Conservation (phyloP, 2,113 vertebrate genomes). For the Mixornis gularis region DNA sequence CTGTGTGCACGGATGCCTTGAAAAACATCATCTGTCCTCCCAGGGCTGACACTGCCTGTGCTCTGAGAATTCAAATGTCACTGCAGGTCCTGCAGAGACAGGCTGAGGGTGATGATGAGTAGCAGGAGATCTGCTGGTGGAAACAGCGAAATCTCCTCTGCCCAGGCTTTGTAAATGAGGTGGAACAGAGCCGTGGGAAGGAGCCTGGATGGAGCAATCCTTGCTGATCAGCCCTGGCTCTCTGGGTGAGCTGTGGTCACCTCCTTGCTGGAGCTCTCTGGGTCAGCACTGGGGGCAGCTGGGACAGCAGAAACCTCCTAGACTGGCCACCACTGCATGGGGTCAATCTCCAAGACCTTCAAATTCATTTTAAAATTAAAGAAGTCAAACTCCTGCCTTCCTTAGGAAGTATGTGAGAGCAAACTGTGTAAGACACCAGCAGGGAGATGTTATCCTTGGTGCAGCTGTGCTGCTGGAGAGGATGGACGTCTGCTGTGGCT, state of each 20-base stretch:
- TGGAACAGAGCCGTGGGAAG: not conserved
- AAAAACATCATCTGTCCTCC: not conserved
- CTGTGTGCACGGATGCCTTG: not conserved
- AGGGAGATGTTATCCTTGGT: not conserved
- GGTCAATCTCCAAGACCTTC: not conserved
- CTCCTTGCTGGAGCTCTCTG: not conserved
- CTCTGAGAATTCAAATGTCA: not conserved
- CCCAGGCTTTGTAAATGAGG: not conserved
- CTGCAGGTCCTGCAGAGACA: not conserved
- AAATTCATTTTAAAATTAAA: not conserved
- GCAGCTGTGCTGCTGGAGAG: not conserved
- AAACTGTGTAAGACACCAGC: rapidly evolving
- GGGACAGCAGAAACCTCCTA: not conserved
- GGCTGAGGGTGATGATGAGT: not conserved
- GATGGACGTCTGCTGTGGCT: not conserved
- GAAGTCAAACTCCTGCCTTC: not conserved
- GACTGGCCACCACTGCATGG: not conserved
- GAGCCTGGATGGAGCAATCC: not conserved
- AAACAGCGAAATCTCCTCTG: not conserved
- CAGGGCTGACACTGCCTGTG: not conserved
- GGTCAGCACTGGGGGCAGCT: not conserved
- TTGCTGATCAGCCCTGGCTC: not conserved
- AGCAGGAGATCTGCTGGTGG: not conserved
- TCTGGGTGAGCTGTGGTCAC: not conserved
- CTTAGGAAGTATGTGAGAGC: not conserved